Base-by-base conservation (phyloP, 2,797 vertebrate genomes). In the Chanos chanos region DNA sequence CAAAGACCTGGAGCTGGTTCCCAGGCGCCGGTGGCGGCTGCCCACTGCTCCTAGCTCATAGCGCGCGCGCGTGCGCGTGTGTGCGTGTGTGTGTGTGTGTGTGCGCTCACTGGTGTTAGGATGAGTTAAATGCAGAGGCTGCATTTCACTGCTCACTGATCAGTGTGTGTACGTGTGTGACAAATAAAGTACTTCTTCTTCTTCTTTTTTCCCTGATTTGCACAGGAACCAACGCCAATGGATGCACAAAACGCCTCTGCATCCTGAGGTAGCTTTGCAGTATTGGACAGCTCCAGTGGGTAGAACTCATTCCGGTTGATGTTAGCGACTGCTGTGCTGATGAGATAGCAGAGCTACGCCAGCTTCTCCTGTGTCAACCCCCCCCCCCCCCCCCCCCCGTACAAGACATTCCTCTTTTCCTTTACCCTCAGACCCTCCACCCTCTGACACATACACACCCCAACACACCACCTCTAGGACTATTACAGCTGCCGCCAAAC, bases 401-500 rank as follows among this genome's bases (percentile, higher is more conserved):
- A 82, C 74, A 61, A 78, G 87, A 83, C 86, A 77, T 51, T 85
- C 53, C 48, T 86, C 79, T 84, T 81, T 80, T 82, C 81, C 83
- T n/a, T n/a, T n/a, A n/a, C n/a, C n/a, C n/a, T n/a, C n/a, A n/a
- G n/a, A n/a, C n/a, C 85, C 81, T 30, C 27, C 12, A 28, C 37
- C 36, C 39, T 13, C 45, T 63, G 34, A 39, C 83, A 67, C 57
- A 56, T 81, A 21, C 37, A 37, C 21, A 7, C 31, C 53, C 24
- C 16, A 8, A 24, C 58, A 45, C 48, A 1, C 48, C 41, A 62
- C 33, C 83, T 72, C 78, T 83, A 87, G 89, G 89, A 90, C 89
- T 87, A 25, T 30, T 87, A 86, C 86, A 89, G 85, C 85, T 92
- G 81, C 81, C 86, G 88, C 89, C 86, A 90, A 89, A 89, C 88